Base-by-base conservation (phyloP, 2,888 invertebrate species). In the Pollenia amentaria region DNA sequence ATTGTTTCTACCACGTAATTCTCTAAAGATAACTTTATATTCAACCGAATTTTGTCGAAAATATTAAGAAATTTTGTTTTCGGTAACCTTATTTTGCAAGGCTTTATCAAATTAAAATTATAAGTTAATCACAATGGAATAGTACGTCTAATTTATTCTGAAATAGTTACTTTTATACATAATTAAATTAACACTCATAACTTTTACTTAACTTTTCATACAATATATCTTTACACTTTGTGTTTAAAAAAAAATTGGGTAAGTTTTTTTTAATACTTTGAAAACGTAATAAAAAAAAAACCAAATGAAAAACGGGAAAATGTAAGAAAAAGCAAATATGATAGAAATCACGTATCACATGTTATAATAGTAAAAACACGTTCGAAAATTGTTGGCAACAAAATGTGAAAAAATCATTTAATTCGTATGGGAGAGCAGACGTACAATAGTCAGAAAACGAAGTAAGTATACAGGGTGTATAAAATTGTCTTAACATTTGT, bases 281-380 rank as follows among this genome's bases (percentile, higher is more conserved):
- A 46, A 65, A 40, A 65, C 21, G 3, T 46, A 57, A 55, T 51
- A 51, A 40, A 14, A 44, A 60, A 48, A 3, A 3, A 12, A 29
- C 6, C 6, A 29, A 16, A 40, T 55, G 60, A 60, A 53, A 57
- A 8, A 38, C 11, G n/a, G 4, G 29, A n/a, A 81, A 60, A 29
- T 29, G 29, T 29, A 6, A 12, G 12, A 46, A 44, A n/a, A 65
- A 46, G 38, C n/a, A 67, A 67, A 78, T 46, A 60, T 64, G 21
- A 62, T 67, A n/a, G 12, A 82, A 55, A 82, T 83, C 86, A 86
- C 83, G 86, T 86, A 83, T 80, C 73, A 65, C 82, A 82, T 79
- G 86, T 86, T 81, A 76, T 83, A 83, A 64, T 75, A 21, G 82
- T 57, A 83, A 79, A 48, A 86, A 82, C 85, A 86, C 78, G 85